These are phyloP conservation scores for Phoenicopterus ruber DNA, from an alignment of 2,113 vertebrate genomes.

Conservation along the genomic window DNA sequence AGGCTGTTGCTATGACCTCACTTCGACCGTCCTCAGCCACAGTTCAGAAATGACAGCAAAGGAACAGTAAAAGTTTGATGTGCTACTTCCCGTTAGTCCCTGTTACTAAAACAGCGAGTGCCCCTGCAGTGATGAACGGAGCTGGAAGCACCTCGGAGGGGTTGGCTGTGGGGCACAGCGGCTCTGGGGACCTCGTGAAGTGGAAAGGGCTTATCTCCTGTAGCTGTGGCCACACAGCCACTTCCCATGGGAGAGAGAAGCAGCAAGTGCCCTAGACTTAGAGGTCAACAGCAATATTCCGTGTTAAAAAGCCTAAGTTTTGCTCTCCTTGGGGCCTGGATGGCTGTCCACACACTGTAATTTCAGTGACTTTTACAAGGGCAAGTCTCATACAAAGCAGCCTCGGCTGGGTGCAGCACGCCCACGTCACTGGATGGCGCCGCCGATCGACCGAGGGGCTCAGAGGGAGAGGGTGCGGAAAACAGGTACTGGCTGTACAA, in stretches of 20 bases:
- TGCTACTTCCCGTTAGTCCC: not conserved
- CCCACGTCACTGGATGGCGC: not conserved
- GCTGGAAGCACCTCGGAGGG: not conserved
- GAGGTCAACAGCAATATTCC: slow-evolving; percentile 18
- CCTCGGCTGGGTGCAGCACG: not conserved
- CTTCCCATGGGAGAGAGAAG: not conserved
- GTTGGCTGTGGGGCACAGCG: not conserved
- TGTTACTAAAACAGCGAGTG: not conserved
- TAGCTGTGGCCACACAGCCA: not conserved
- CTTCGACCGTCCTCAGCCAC: not conserved
- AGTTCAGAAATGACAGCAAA: not conserved
- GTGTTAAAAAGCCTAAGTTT: slow-evolving; percentile 13
- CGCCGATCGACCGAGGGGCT: not conserved
- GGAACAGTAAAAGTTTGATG: not conserved
- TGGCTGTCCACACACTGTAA: not conserved
- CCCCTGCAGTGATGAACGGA: not conserved
- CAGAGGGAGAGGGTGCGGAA: not conserved
- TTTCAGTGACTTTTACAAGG: not conserved
- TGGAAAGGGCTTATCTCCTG: not conserved
- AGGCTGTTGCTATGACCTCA: not conserved
- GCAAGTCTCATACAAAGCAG: not conserved
- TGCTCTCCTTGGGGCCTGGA: not conserved
- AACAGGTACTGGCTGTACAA: not conserved
- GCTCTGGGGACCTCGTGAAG: not conserved
- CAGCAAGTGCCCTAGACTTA: not conserved